A percentile compares a stretch with the other conserved stretches of the same genome.
Conservation (phyloP, 2,113 vertebrate species). For the Sceloporus tristichus region DNA sequence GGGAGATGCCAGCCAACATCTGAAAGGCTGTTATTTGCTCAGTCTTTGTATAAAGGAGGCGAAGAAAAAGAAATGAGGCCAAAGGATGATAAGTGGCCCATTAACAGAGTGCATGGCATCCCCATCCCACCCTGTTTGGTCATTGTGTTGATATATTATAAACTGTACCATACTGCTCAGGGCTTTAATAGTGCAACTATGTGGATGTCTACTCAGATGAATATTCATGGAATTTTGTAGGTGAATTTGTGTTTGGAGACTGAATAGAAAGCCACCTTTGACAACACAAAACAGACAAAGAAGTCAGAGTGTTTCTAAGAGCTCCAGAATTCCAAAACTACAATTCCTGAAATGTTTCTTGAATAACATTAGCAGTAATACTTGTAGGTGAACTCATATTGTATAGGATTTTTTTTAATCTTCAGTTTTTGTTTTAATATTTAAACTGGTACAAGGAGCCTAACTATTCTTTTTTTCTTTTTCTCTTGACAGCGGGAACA, state of each 20-base stretch:
- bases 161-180: not conserved
- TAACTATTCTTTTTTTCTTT: constrained; percentile 50
- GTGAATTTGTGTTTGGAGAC: not conserved
- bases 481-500: constrained; percentile 88
- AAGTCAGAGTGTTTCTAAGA: not conserved
- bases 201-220: not conserved
- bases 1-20: too few relatives aligned
- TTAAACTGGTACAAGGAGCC: not conserved
- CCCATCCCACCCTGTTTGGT: too few relatives aligned
- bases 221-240: not conserved
- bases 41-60: too few relatives aligned
- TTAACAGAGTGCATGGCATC: not conserved
- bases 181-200: not conserved
- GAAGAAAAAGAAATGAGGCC: too few relatives aligned
- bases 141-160: too few relatives aligned
- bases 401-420: not conserved
- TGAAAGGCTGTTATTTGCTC: too few relatives aligned
- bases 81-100: too few relatives aligned
- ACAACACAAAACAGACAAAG: not conserved
- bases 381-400: not conserved
- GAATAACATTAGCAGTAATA: not conserved
- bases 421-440: not conserved
- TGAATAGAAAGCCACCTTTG: not conserved
- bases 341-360: not conserved
- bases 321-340: not conserved